phyloP scores from a whole-genome alignment of 92 coral and sea anemone species.

The Porites rus region DNA sequence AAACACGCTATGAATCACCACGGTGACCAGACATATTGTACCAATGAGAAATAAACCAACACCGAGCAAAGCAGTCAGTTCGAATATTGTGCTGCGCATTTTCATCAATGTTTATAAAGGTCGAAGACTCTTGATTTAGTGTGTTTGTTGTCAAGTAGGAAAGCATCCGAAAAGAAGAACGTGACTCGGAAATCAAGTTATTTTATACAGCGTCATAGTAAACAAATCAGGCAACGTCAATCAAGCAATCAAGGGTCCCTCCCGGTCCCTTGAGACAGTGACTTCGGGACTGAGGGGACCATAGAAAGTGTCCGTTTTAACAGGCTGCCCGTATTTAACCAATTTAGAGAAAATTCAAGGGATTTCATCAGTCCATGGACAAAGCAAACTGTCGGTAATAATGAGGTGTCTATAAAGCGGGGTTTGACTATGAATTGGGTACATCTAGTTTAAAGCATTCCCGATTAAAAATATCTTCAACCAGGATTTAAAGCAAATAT shows the following conservation, averaged over 20 bases:
- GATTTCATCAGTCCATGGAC: too few species aligned
- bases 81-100: slow-evolving; percentile 21
- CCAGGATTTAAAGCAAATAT: too few species aligned
- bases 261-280: background rate
- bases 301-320: background rate
- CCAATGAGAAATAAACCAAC: slow-evolving; percentile 31
- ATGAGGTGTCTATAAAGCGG: too few species aligned
- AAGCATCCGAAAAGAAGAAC: too few species aligned
- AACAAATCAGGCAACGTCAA: too few species aligned
- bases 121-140: background rate
- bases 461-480: too few species aligned
- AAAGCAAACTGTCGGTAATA: too few species aligned
- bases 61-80: slow-evolving; percentile 17
- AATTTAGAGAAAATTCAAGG: background rate
- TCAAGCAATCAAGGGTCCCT: background rate
- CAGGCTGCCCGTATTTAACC: background rate
- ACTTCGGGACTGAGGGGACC: background rate
- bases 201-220: too few species aligned
- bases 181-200: background rate
- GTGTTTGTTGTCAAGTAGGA: too few species aligned
- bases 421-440: too few species aligned
- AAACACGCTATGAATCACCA: slow-evolving; percentile 5
- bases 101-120: background rate
- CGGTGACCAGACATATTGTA: background rate
- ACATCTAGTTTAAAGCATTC: too few species aligned